Evolutionary conservation across 2,888 invertebrate species (phyloP).

Genomic region (Zygothrica quintamaculata): DNA sequence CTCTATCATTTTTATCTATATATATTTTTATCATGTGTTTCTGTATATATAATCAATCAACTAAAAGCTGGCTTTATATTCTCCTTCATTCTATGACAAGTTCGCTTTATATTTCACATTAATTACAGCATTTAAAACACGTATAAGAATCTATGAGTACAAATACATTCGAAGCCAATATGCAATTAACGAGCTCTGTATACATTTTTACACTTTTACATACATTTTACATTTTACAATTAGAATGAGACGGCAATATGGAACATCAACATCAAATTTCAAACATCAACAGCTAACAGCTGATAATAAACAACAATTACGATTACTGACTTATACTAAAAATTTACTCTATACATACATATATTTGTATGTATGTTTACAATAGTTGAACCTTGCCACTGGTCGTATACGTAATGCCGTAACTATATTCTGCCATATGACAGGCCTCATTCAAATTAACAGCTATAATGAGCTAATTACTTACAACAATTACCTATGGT

Average conservation of each 20-base stretch:
- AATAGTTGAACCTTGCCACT: slow-evolving; percentile 21
- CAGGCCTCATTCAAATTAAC: background rate
- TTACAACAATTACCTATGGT: slow-evolving; percentile 48
- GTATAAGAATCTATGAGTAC: slow-evolving; percentile 39
- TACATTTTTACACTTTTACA: no score
- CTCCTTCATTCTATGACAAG: no score
- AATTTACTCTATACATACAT: no score
- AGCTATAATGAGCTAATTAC: slow-evolving; percentile 10
- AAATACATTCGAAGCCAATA: slow-evolving; percentile 51
- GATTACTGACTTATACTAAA: no score
- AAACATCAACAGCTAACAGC: background rate
- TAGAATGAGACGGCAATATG: slow-evolving; percentile 66
- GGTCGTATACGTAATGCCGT: slow-evolving; percentile 53
- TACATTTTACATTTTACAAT: slow-evolving; percentile 52
- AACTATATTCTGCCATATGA: no score
- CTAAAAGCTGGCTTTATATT: no score
- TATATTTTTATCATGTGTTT: no score
- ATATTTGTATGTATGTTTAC: no score
- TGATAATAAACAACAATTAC: no score
- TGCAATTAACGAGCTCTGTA: no score
- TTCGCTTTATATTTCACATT: no score
- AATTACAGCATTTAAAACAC: slow-evolving; percentile 41
- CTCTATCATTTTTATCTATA: background rate
- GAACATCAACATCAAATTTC: slow-evolving; percentile 33
- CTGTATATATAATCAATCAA: no score